Evolutionary conservation across 2,797 vertebrate species (phyloP).

Genomic region (Cyprinodon diabolis): DNA sequence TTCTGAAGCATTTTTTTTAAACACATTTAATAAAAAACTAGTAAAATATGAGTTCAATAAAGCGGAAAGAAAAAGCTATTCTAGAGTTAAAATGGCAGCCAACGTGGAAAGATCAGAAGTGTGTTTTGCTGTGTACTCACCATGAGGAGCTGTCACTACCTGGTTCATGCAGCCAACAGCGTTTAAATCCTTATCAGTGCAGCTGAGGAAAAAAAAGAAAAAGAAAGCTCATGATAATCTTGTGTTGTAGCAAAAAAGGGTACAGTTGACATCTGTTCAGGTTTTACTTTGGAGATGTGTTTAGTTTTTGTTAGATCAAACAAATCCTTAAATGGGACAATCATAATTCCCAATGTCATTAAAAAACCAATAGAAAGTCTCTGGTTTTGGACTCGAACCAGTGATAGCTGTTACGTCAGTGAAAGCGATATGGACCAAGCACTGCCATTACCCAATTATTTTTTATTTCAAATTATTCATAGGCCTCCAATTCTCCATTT

Average conservation of each 20-base stretch:
- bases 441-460: background rate
- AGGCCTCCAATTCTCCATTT: background rate
- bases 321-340: background rate
- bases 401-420: background rate
- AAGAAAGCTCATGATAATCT: background rate
- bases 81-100: background rate
- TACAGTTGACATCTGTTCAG: background rate
- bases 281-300: slow-evolving; percentile 1
- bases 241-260: background rate
- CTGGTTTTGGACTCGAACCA: no score
- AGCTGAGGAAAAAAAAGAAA: slow-evolving; percentile 77
- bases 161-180: slow-evolving; percentile 81
- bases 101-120: background rate
- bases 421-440: background rate
- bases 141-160: slow-evolving; percentile 88
- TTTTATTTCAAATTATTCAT: background rate
- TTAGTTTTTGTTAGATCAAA: background rate
- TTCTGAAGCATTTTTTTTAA: background rate
- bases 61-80: background rate
- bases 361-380: background rate
- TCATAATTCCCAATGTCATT: background rate
- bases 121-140: slow-evolving; percentile 67
- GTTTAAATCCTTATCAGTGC: slow-evolving; percentile 86
- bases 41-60: background rate
- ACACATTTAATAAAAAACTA: background rate